phyloP scores from a whole-genome alignment of 2,113 vertebrate species.

The Sinocyclocheilus maitianheensis region DNA sequence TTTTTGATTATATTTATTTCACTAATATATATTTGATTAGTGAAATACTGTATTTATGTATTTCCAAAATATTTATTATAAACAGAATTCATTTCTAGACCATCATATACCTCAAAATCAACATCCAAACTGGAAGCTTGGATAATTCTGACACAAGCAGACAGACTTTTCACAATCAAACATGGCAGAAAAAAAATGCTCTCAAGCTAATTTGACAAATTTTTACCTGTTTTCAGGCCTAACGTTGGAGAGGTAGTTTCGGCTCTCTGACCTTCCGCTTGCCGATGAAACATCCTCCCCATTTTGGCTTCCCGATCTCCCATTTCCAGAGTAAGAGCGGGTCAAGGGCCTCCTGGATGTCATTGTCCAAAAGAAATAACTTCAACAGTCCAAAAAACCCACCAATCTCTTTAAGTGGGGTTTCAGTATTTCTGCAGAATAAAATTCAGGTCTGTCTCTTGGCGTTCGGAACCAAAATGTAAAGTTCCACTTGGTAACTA shows the following conservation, averaged over 20 bases:
- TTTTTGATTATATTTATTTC: no score
- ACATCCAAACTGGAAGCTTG: background rate
- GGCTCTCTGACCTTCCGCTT: constrained; percentile 77
- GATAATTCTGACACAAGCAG: background rate
- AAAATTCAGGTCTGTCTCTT: constrained; percentile 48
- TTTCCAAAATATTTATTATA: background rate
- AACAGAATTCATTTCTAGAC: background rate
- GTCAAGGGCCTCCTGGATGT: constrained; percentile 81
- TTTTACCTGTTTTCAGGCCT: constrained; percentile 89
- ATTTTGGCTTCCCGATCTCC: constrained; percentile 71
- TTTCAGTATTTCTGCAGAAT: constrained; percentile 19
- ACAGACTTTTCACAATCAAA: background rate
- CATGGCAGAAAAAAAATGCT: background rate
- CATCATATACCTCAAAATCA: background rate
- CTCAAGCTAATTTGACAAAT: no score
- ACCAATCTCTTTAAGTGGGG: constrained; percentile 18
- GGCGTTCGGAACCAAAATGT: constrained; percentile 50
- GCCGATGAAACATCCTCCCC: constrained; percentile 74
- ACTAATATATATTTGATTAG: no score
- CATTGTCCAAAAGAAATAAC: constrained; percentile 71
- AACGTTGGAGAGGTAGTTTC: constrained; percentile 87
- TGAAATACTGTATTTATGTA: background rate
- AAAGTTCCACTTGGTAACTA: constrained; percentile 47
- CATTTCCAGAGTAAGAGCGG: constrained; percentile 76
- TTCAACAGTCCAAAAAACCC: constrained; percentile 53